Evolutionary conservation across 2,797 vertebrate genomes (phyloP).

Genomic region (Hydrolagus colliei): DNA sequence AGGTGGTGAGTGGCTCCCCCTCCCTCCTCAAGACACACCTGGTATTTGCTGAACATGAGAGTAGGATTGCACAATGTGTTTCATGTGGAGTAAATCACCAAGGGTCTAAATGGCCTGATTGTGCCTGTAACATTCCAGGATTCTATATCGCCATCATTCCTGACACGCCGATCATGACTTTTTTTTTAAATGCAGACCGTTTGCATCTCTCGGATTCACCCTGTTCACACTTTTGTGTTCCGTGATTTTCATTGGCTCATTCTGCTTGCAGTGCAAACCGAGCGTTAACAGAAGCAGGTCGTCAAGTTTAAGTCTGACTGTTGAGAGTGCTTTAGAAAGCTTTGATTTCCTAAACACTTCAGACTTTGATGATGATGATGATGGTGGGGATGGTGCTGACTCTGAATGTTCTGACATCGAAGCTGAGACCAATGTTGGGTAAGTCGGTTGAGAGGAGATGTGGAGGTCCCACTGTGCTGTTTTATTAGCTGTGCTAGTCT

Average conservation of each 20-base stretch:
- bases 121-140: no score
- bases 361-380: conserved; percentile 87
- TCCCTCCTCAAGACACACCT: no score
- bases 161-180: no score
- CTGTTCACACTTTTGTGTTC: background rate
- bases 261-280: conserved; percentile 80
- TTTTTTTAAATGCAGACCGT: background rate
- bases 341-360: conserved; percentile 99
- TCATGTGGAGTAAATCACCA: no score
- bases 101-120: no score
- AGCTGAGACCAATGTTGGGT: conserved; percentile 71
- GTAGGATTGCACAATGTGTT: no score
- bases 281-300: conserved; percentile 81
- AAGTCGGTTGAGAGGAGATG: conserved; percentile 46
- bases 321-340: conserved; percentile 96
- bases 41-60: no score
- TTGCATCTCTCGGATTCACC: background rate
- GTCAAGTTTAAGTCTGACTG: conserved; percentile 91
- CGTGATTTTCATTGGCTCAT: conserved; percentile 50
- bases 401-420: conserved; percentile 80
- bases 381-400: conserved; percentile 66
- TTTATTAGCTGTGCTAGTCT: background rate
- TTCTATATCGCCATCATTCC: no score
- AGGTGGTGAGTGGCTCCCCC: no score
- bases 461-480: background rate